Evolutionary conservation across 2,113 vertebrate species (phyloP).

Genomic region (Larimichthys polyactis): DNA sequence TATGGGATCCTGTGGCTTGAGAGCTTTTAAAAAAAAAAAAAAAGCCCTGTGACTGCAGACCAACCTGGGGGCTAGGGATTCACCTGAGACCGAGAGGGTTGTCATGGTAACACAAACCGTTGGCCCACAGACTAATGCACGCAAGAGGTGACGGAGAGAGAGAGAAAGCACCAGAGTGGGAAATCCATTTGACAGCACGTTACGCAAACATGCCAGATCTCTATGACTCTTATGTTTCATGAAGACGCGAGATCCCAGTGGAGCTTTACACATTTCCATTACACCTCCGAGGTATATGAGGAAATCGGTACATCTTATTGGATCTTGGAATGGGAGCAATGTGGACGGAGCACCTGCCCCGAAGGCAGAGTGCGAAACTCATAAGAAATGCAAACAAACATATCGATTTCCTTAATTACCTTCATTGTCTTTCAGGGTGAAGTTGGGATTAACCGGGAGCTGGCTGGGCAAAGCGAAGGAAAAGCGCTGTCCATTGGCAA

Average conservation of each 20-base stretch:
- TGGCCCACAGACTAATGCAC: conserved; percentile 49
- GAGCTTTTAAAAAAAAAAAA: conserved; percentile 55
- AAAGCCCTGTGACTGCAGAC: conserved; percentile 70
- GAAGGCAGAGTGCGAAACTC: conserved; percentile 27
- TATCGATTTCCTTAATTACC: conserved; percentile 85
- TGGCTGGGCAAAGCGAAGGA: conserved; percentile 89
- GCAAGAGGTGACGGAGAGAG: conserved; percentile 1
- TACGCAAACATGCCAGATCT: conserved; percentile 44
- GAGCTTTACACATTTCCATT: conserved; percentile 32
- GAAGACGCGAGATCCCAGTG: neutral
- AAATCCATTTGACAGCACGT: conserved; percentile 70
- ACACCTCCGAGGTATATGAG: conserved; percentile 31
- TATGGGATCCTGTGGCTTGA: conserved; percentile 63
- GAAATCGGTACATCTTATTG: conserved; percentile 41
- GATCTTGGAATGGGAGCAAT: conserved; percentile 35
- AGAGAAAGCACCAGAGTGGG: conserved; percentile 32
- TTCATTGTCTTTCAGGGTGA: conserved; percentile 97
- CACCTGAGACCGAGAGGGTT: conserved; percentile 72
- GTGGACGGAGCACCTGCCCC: conserved; percentile 1
- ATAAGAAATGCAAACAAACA: conserved; percentile 72
- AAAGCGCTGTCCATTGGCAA: conserved; percentile 94
- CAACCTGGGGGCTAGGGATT: conserved; percentile 54
- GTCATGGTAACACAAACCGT: conserved; percentile 65
- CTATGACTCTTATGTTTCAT: conserved; percentile 41
- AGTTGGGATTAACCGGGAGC: conserved; percentile 94